phyloP scores from a whole-genome alignment of 2,888 invertebrate genomes.

The Heliconius ethilla region DNA sequence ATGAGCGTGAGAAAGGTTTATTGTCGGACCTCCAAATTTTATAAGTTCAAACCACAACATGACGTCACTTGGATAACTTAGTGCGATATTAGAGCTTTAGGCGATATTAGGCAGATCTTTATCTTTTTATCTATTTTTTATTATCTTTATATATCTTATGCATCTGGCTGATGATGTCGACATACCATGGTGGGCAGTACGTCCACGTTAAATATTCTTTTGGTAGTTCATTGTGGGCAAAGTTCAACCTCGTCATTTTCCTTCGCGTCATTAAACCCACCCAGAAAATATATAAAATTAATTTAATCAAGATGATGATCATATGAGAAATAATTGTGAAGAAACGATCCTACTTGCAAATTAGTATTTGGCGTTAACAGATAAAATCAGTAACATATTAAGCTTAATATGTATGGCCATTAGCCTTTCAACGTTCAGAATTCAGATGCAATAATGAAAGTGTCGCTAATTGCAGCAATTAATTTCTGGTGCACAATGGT shows the following conservation, averaged over 20 bases:
- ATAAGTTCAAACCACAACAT: constrained; percentile 25
- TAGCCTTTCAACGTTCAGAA: constrained; percentile 1
- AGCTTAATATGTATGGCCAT: constrained; percentile 23
- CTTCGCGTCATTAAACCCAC: no score
- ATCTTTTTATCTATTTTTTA: no score
- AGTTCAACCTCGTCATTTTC: no score
- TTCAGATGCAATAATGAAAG: constrained; percentile 41
- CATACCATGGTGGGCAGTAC: no score
- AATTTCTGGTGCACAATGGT: constrained; percentile 43
- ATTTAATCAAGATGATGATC: no score
- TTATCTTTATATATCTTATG: no score
- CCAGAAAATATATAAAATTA: no score
- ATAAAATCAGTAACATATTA: background rate
- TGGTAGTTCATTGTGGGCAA: no score
- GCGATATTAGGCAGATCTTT: no score
- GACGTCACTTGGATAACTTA: background rate
- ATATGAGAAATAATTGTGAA: background rate
- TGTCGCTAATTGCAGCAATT: constrained; percentile 48
- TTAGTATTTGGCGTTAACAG: background rate
- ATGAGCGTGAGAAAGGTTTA: constrained; percentile 35
- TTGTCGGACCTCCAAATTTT: background rate
- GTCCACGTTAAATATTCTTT: no score
- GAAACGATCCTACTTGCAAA: background rate
- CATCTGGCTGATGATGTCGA: no score
- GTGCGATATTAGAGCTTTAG: background rate